These are phyloP conservation scores for Eufriesea mexicana DNA, from an alignment of 1,140 invertebrate genomes.

Conservation along the genomic window DNA sequence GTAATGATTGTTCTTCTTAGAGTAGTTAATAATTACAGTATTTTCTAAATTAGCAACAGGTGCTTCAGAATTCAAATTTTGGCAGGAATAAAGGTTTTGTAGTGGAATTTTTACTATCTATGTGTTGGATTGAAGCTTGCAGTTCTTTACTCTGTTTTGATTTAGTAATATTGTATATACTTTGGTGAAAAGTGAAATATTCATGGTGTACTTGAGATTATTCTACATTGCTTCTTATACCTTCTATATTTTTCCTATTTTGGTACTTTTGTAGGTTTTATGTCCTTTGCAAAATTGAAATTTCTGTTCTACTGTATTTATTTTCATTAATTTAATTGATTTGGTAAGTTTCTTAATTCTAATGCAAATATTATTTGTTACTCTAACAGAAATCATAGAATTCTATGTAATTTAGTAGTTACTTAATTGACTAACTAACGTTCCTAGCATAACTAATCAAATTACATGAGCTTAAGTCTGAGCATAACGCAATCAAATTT, in stretches of 20 bases:
- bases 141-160: no score
- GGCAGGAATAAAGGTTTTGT: no score
- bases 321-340: background rate
- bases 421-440: background rate
- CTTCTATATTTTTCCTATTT: background rate
- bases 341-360: background rate
- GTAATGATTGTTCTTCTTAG: no score
- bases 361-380: background rate
- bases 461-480: background rate
- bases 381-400: background rate
- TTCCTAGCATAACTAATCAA: background rate
- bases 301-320: no score
- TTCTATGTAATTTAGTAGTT: background rate
- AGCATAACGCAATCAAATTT: no score
- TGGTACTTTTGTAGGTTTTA: background rate
- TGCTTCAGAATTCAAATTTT: no score
- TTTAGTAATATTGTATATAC: no score
- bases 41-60: background rate
- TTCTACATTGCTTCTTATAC: background rate
- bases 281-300: background rate
- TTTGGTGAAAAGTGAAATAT: background rate
- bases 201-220: background rate
- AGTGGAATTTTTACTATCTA: background rate
- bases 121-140: no score
- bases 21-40: no score